A percentile compares a stretch with the other conserved stretches of the same genome.
phyloP scores from a whole-genome alignment of 2,797 vertebrate species.

The Chiloscyllium punctatum region DNA sequence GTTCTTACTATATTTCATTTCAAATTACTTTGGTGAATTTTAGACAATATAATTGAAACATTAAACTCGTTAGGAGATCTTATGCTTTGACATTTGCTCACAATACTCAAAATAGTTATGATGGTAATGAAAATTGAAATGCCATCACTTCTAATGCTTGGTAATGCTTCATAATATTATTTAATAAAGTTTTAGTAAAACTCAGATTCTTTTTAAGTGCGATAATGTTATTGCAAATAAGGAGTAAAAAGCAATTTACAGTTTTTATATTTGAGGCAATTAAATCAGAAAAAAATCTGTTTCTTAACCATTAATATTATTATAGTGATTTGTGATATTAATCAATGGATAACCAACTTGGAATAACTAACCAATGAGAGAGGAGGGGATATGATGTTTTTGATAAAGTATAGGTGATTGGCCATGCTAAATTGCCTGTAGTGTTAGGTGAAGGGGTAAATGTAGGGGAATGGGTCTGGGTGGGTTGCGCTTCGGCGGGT shows the following conservation, averaged over 20 bases:
- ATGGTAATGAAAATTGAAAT: not conserved
- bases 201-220: not conserved
- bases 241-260: too few species aligned
- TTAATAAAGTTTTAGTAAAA: not conserved
- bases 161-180: not conserved
- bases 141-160: too few species aligned
- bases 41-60: not conserved
- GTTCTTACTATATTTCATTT: not conserved
- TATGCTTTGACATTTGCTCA: not conserved
- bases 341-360: not conserved
- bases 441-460: too few species aligned
- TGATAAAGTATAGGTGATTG: too few species aligned
- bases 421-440: too few species aligned
- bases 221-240: not conserved
- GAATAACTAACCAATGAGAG: too few species aligned
- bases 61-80: not conserved
- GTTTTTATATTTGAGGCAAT: not conserved
- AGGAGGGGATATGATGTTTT: too few species aligned
- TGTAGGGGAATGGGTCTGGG: too few species aligned
- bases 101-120: not conserved
- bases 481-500: too few species aligned
- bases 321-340: not conserved
- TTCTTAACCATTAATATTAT: not conserved
- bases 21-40: not conserved
- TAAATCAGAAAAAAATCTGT: not conserved